Percentiles rank a stretch among this genome's conserved stretches.
These are phyloP conservation scores for Aphidius gifuensis DNA, from an alignment of 1,140 invertebrate genomes.

Conservation along the genomic window DNA sequence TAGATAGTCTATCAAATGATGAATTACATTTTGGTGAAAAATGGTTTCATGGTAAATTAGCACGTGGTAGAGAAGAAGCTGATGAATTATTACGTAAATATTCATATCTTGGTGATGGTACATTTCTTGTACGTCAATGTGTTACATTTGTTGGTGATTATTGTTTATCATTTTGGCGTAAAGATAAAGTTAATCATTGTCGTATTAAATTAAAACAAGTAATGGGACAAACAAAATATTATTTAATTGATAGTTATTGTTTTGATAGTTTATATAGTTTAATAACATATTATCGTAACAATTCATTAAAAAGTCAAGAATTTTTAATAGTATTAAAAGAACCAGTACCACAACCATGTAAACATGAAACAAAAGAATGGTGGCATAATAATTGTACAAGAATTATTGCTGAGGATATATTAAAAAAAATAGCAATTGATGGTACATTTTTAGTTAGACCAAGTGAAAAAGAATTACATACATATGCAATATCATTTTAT, in stretches of 20 bases:
- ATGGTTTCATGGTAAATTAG: constrained; percentile 91
- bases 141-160: constrained; percentile 97
- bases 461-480: constrained; percentile 78
- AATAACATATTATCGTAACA: constrained; percentile 85
- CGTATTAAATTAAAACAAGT: constrained; percentile 88
- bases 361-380: constrained; percentile 93
- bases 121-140: constrained; percentile 91
- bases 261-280: constrained; percentile 93
- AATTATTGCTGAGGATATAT: constrained; percentile 79
- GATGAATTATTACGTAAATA: constrained; percentile 76
- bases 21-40: constrained; percentile 92
- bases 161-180: constrained; percentile 90
- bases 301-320: constrained; percentile 83
- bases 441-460: constrained; percentile 90
- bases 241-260: constrained; percentile 81
- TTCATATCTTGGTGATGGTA: constrained; percentile 87
- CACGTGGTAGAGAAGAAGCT: constrained; percentile 73
- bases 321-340: constrained; percentile 84
- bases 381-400: constrained; percentile 80
- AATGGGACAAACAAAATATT: constrained; percentile 84
- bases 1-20: constrained; percentile 55
- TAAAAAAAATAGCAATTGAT: constrained; percentile 77
- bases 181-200: constrained; percentile 88
- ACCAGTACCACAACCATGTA: constrained; percentile 91
- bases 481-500: constrained; percentile 93